Evolutionary conservation across 1,140 invertebrate genomes (phyloP), one percentile per base, ranked within the genome.

Genomic region (Episyrphus balteatus): DNA sequence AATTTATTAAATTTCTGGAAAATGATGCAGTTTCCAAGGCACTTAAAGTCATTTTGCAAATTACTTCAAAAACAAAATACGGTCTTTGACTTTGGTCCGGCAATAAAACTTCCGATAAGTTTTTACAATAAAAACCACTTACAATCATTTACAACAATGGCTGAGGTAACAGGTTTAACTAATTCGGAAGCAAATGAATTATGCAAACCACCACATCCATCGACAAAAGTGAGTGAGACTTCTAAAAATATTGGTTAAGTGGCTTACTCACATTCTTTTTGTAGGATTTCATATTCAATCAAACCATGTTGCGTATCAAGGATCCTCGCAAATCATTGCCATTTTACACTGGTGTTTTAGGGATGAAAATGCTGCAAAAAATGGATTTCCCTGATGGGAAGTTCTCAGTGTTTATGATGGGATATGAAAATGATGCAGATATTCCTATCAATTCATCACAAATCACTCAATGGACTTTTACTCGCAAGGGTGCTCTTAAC

Each of bases 261-360:
- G 10, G 15, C 8, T 36, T 39, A 32, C 7, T n/a, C 12, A 3
- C 21, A 17, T 14, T n/a, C n/a, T n/a, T n/a, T n/a, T 76, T 71
- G 31, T 68, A 88, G 82, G 86, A 89, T 44, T 95, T 88, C 61
- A 77, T 95, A 47, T 87, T 96, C 66, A 92, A 95, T 74, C 92
- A 96, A 78, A 95, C 92, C 9, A 97, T 96, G 92, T 88, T 87
- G 59, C 78, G 92, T 46, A 91, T 96, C 42, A 95, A 94, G 67
- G 91, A 96, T 67, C 90, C 92, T 2, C 78, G 79, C 56, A 80
- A 78, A 50, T 89, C 88, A 0, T 64, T 97, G 32, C 84, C 89
- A 26, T 97, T 96, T 66, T 97, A 97, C 67, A 87, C 88, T 0
- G 77, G 82, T 51, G 83, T 95, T 3, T 70, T 96, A 5, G 92